A percentile compares a stretch with the other conserved stretches of the same genome.
These are phyloP conservation scores for Sylvia borin DNA, from an alignment of 2,797 vertebrate species.

Conservation along the genomic window DNA sequence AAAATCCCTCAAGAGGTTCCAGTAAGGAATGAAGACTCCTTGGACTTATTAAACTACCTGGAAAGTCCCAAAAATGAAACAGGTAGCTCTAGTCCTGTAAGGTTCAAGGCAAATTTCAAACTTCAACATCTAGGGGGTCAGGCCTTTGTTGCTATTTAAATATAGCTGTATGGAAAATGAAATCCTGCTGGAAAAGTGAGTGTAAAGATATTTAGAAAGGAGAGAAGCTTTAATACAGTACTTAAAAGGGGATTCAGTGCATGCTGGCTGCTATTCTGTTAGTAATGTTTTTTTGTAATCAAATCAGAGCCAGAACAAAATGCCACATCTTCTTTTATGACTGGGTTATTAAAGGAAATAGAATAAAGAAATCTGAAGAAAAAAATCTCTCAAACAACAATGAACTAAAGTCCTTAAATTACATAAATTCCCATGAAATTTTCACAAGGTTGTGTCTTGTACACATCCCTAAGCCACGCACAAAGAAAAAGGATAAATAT, in stretches of 20 bases:
- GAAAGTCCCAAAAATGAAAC: conserved; percentile 28
- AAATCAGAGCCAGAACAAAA: conserved; percentile 38
- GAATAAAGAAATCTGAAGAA: conserved; percentile 5
- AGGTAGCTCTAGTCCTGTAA: not conserved
- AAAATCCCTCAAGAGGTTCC: conserved; percentile 38
- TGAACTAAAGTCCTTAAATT: not conserved
- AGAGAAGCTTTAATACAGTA: not conserved
- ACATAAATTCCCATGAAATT: not conserved
- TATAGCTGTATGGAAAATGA: not conserved
- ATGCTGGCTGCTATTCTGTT: not conserved
- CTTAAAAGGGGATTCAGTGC: not conserved
- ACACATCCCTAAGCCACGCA: not conserved
- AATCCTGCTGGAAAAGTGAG: conserved; percentile 7
- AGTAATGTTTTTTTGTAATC: not conserved
- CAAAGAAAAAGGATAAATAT: not conserved
- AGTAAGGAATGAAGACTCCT: conserved; percentile 18
- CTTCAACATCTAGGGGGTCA: conserved; percentile 10
- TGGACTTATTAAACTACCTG: conserved; percentile 37
- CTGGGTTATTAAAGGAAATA: not conserved
- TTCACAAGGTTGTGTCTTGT: not conserved
- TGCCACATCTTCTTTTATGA: not conserved
- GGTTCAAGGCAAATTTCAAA: conserved; percentile 42
- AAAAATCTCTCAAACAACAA: not conserved
- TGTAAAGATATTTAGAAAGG: not conserved
- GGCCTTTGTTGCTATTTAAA: conserved; percentile 30